Conservation (phyloP, 2,797 vertebrate genomes). For the Zenarchopterus dispar region DNA sequence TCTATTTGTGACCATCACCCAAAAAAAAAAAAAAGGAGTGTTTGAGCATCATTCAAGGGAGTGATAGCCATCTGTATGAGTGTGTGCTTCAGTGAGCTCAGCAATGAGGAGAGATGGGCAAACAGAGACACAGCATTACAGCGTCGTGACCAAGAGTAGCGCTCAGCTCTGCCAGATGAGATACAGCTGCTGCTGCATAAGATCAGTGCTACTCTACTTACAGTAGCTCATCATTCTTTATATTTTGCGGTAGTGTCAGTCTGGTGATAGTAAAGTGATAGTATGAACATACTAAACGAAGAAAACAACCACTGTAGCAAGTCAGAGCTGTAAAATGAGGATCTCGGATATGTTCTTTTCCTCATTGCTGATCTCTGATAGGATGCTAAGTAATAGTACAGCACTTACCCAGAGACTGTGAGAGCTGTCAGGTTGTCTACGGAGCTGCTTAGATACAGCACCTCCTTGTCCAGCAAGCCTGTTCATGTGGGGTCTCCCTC, state of each 20-base stretch:
- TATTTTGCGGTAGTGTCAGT: slow-evolving; percentile 38
- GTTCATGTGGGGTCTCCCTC: slow-evolving; percentile 88
- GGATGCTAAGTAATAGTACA: slow-evolving; percentile 45
- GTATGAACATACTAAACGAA: slow-evolving; percentile 31
- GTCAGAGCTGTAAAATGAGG: slow-evolving; percentile 7
- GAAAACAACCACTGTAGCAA: slow-evolving; percentile 13
- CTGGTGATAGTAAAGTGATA: slow-evolving; percentile 31
- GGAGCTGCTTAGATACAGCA: slow-evolving; percentile 90
- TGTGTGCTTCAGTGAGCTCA: slow-evolving; percentile 53
- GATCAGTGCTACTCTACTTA: slow-evolving; percentile 22
- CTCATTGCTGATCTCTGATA: slow-evolving; percentile 17
- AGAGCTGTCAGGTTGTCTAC: slow-evolving; percentile 82
- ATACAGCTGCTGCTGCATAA: slow-evolving; percentile 61
- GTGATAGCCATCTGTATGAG: slow-evolving; percentile 49
- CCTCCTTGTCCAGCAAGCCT: slow-evolving; percentile 86
- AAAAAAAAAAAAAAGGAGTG: background rate
- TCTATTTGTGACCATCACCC: slow-evolving; percentile 9
- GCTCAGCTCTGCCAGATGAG: slow-evolving; percentile 54
- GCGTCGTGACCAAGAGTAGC: slow-evolving; percentile 77
- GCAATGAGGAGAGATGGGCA: slow-evolving; percentile 47
- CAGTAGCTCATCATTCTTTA: slow-evolving; percentile 31
- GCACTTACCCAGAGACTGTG: slow-evolving; percentile 89
- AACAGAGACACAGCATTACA: slow-evolving; percentile 64
- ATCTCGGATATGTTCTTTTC: slow-evolving; percentile 12
- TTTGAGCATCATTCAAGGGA: slow-evolving; percentile 23